Conservation (phyloP, 2,113 vertebrate species). For the Dipodomys ordii region DNA sequence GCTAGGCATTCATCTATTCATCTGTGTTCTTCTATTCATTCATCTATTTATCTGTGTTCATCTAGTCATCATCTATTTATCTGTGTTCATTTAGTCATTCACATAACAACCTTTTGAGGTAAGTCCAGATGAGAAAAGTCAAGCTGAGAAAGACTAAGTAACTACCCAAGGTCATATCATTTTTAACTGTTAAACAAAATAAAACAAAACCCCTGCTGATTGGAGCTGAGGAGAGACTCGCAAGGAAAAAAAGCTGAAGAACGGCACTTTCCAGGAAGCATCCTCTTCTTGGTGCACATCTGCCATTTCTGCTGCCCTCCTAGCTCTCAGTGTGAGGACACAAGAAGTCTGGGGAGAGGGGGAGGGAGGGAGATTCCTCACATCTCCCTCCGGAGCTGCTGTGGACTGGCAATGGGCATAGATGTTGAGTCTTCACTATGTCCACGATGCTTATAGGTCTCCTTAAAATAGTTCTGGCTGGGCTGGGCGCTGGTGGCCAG, state of each 20-base stretch:
- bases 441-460: neutral
- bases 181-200: neutral
- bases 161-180: neutral
- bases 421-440: neutral
- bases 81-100: neutral
- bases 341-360: neutral
- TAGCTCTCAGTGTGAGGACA: neutral
- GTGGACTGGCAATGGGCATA: neutral
- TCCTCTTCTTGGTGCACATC: neutral
- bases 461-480: constrained; percentile 1
- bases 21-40: neutral
- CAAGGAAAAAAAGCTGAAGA: neutral
- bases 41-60: neutral
- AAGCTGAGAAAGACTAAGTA: neutral
- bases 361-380: neutral
- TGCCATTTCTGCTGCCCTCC: neutral
- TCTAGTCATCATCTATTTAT: neutral
- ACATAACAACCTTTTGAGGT: neutral
- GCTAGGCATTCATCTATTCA: neutral
- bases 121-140: neutral
- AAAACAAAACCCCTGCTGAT: neutral
- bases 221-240: neutral
- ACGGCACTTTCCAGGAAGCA: neutral
- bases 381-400: neutral
- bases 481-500: neutral